Conservation (phyloP, 2,797 vertebrate species). For the Syncerus caffer region DNA sequence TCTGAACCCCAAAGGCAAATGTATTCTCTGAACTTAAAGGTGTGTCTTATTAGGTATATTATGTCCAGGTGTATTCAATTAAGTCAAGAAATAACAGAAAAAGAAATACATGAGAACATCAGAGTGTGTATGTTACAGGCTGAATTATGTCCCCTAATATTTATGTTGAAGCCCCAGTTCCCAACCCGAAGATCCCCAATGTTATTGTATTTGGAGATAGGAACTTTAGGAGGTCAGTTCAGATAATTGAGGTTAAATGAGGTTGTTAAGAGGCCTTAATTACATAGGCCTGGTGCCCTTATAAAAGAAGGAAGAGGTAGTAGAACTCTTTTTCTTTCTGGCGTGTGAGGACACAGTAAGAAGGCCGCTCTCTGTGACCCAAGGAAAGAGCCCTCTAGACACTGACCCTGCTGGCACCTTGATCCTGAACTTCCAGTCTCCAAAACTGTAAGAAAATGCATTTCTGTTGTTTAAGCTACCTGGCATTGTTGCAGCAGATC, state of each 20-base stretch:
- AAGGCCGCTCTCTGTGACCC: background rate
- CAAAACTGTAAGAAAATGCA: background rate
- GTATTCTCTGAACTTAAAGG: background rate
- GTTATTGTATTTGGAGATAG: background rate
- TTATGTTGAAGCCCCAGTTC: background rate
- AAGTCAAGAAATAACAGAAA: background rate
- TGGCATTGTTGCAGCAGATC: background rate
- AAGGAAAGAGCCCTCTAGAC: background rate
- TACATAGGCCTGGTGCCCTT: background rate
- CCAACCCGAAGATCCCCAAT: background rate
- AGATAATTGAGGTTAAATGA: background rate
- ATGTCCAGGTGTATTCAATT: background rate
- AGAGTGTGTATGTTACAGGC: background rate
- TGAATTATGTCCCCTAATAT: background rate
- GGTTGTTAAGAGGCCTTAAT: background rate
- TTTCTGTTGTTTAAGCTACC: background rate
- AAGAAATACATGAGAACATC: background rate
- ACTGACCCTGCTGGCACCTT: background rate
- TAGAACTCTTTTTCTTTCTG: background rate
- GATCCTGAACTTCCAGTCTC: background rate
- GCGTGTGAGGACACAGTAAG: background rate
- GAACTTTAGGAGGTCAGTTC: background rate
- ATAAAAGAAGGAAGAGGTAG: rapidly evolving
- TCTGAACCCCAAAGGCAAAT: background rate
- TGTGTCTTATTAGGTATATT: background rate